Conservation (phyloP, 2,797 vertebrate genomes). For the Momotus momota region DNA sequence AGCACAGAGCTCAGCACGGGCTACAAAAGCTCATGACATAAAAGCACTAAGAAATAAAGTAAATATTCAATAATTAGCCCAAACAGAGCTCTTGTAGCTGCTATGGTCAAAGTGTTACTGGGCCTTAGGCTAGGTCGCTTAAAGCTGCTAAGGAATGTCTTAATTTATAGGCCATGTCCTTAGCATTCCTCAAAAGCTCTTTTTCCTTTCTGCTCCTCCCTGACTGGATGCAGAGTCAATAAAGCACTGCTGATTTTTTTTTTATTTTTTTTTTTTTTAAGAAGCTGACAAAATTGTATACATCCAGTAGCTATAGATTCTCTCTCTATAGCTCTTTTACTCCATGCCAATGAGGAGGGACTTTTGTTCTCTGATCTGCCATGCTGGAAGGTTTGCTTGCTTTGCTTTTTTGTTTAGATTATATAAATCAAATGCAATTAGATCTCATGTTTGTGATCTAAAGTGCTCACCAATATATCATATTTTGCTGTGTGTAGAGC, state of each 20-base stretch:
- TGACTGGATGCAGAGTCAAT: not conserved
- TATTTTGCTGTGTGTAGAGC: not conserved
- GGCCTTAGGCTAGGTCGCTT: not conserved
- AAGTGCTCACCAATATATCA: not conserved
- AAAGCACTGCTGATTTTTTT: not conserved
- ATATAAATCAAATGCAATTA: not conserved
- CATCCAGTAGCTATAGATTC: not conserved
- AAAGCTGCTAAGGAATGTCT: constrained; percentile 25
- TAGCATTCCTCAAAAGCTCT: not conserved
- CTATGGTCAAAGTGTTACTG: not conserved
- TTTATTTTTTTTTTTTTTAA: not conserved
- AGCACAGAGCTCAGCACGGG: not conserved
- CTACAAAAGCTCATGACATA: not conserved
- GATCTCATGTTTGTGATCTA: not conserved
- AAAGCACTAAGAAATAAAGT: not conserved
- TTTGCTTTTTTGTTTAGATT: not conserved
- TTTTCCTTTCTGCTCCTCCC: not conserved
- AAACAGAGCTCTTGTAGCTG: not conserved
- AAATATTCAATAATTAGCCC: not conserved
- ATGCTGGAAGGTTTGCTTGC: not conserved
- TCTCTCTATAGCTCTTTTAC: not conserved
- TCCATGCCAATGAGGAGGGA: accelerated
- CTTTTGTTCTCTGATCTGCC: not conserved
- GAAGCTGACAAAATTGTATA: not conserved
- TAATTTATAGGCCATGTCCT: not conserved